A percentile compares a stretch with the other conserved stretches of the same genome.
phyloP scores from a whole-genome alignment of 2,888 invertebrate genomes.

The Apodemia mormo region DNA sequence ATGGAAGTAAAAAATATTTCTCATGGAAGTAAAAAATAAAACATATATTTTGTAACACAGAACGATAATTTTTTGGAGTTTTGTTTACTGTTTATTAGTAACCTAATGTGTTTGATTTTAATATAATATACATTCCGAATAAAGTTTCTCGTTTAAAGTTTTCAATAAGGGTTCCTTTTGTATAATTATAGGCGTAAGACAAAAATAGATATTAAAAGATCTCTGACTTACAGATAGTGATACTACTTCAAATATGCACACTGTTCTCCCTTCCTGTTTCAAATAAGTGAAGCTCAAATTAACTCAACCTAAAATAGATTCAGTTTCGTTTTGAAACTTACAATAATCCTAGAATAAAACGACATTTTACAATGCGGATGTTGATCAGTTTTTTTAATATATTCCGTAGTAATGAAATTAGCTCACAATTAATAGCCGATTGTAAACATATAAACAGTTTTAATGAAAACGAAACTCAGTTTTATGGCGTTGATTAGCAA shows the following conservation, averaged over 20 bases:
- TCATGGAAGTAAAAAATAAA: too few species aligned
- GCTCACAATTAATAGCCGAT: not conserved
- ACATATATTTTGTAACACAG: too few species aligned
- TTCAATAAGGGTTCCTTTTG: not conserved
- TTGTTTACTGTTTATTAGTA: too few species aligned
- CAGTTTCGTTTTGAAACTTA: slow-evolving; percentile 63
- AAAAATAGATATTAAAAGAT: slow-evolving; percentile 31
- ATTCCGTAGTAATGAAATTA: slow-evolving; percentile 2
- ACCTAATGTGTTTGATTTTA: too few species aligned
- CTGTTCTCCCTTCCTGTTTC: slow-evolving; percentile 70
- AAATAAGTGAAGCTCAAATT: slow-evolving; percentile 69
- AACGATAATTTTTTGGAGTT: too few species aligned
- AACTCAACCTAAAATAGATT: slow-evolving; percentile 65
- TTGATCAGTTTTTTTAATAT: slow-evolving; percentile 23
- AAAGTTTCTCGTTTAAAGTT: too few species aligned
- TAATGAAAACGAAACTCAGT: too few species aligned
- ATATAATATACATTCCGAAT: too few species aligned
- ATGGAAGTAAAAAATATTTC: too few species aligned
- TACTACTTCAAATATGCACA: slow-evolving; percentile 61
- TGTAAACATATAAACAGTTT: not conserved
- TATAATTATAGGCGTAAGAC: slow-evolving; percentile 14
- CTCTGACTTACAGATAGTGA: slow-evolving; percentile 42
- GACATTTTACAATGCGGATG: slow-evolving; percentile 42
- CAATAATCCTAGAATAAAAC: slow-evolving; percentile 68
- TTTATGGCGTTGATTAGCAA: too few species aligned